A percentile compares a stretch with the other conserved stretches of the same genome.
These are phyloP conservation scores for Acropora yongei DNA, from an alignment of 64 coral and sea anemone species.

Conservation along the genomic window DNA sequence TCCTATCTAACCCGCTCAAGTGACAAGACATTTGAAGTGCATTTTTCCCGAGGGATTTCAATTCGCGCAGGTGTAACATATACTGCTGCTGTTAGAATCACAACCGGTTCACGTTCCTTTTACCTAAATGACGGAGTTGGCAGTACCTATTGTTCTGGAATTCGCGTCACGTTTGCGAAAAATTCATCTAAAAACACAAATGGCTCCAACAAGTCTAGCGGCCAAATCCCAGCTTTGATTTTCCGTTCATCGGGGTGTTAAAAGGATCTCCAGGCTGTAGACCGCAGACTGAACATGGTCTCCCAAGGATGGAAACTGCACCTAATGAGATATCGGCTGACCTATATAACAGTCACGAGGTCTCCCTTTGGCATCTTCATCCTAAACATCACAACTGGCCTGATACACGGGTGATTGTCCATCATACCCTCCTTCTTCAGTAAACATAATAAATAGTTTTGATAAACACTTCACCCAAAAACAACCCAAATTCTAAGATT, in stretches of 20 bases:
- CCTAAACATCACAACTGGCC: no score
- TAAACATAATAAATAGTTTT: no score
- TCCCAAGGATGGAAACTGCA: background rate
- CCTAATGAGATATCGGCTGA: background rate
- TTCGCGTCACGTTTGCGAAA: background rate
- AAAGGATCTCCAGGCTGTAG: background rate
- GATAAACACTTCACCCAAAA: no score
- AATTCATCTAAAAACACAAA: conserved; percentile 7
- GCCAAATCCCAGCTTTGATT: conserved; percentile 55
- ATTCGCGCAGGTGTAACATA: conserved; percentile 33
- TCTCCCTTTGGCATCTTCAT: no score
- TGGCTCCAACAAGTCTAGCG: background rate
- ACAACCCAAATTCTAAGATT: no score
- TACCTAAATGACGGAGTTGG: background rate
- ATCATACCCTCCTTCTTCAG: no score
- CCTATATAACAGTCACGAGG: no score
- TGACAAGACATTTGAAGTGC: conserved; percentile 47
- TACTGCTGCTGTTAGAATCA: conserved; percentile 38
- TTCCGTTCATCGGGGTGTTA: conserved; percentile 13
- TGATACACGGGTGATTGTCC: no score
- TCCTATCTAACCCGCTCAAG: conserved; percentile 32
- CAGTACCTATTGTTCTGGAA: conserved; percentile 11
- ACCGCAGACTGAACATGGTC: background rate
- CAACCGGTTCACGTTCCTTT: background rate
- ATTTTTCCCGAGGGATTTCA: conserved; percentile 22